phyloP scores from a whole-genome alignment of 2,113 vertebrate species.

The Astur gentilis region DNA sequence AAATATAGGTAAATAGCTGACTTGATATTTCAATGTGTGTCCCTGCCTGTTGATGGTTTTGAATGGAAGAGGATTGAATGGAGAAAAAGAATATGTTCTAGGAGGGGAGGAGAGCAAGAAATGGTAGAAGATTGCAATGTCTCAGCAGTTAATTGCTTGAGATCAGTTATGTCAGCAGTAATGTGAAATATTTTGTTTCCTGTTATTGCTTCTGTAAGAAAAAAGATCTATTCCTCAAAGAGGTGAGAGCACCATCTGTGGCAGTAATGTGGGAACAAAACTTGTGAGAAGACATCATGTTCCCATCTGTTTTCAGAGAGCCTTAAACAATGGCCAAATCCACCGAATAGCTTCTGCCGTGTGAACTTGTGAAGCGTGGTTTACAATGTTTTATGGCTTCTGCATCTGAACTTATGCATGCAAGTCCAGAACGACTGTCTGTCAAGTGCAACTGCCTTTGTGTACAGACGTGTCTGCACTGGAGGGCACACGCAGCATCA shows the following conservation, averaged over 20 bases:
- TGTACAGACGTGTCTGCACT: neutral
- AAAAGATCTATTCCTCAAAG: slow-evolving; percentile 5
- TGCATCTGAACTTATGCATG: slow-evolving; percentile 16
- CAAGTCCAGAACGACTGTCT: neutral
- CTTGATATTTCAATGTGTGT: neutral
- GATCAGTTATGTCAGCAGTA: slow-evolving; percentile 8
- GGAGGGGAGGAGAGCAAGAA: neutral
- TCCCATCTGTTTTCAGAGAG: slow-evolving; percentile 58
- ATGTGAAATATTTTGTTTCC: slow-evolving; percentile 22
- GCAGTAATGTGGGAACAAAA: neutral
- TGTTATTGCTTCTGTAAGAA: slow-evolving; percentile 25
- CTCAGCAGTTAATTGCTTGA: neutral
- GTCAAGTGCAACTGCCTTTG: neutral
- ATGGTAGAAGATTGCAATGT: neutral
- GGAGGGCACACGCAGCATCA: neutral
- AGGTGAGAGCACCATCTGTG: slow-evolving; percentile 11
- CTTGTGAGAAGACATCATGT: slow-evolving; percentile 36
- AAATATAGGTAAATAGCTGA: neutral
- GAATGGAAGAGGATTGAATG: neutral
- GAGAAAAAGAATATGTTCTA: neutral
- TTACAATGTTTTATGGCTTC: slow-evolving; percentile 30
- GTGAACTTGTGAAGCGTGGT: slow-evolving; percentile 2
- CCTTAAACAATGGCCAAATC: slow-evolving; percentile 35
- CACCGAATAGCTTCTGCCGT: neutral
- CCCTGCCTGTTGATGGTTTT: neutral